phyloP scores from a whole-genome alignment of 2,797 vertebrate species.

The Microctenopoma steveboyesi region DNA sequence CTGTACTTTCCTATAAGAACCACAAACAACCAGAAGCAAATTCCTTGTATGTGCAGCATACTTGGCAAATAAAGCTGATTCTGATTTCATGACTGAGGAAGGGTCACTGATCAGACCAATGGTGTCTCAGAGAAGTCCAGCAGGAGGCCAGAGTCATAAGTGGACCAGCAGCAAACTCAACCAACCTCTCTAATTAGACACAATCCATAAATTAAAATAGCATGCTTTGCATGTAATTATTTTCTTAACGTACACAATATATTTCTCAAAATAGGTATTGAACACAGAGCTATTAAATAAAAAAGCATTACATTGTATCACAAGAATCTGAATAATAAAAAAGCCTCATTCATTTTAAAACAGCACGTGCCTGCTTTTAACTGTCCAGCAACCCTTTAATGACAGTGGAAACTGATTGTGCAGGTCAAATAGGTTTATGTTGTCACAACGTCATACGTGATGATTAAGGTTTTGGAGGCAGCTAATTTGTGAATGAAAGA shows the following conservation, averaged over 20 bases:
- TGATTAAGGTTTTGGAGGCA: constrained; percentile 40
- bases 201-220: constrained; percentile 23
- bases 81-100: constrained; percentile 49
- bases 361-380: not conserved
- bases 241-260: not conserved
- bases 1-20: no score
- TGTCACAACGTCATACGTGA: constrained; percentile 25
- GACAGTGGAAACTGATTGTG: not conserved
- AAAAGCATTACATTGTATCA: not conserved
- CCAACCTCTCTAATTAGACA: constrained; percentile 72
- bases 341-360: not conserved
- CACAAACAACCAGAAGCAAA: no score
- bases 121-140: constrained; percentile 67
- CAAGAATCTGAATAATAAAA: not conserved
- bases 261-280: not conserved
- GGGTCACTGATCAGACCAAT: constrained; percentile 67
- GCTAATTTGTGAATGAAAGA: constrained; percentile 68
- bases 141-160: constrained; percentile 46
- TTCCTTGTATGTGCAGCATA: no score
- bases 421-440: constrained; percentile 18
- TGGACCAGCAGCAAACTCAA: constrained; percentile 59
- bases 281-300: not conserved
- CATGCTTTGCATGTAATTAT: no score
- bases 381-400: not conserved
- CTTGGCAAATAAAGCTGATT: no score